Evolutionary conservation across 1,140 invertebrate genomes (phyloP), one percentile per base, ranked within the genome.

Genomic region (Ladona fulva): DNA sequence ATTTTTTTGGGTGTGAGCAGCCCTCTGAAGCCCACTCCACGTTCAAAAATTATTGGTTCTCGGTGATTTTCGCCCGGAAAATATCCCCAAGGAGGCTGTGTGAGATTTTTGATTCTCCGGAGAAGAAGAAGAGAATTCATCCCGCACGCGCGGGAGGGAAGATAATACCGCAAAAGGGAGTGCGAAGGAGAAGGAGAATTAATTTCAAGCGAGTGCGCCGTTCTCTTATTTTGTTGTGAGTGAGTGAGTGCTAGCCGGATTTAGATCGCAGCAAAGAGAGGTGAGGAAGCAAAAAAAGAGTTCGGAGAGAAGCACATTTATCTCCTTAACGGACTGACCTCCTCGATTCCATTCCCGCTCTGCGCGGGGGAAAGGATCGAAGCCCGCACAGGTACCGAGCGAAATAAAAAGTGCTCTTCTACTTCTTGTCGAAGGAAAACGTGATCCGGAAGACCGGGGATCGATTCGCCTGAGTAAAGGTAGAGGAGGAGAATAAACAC

Each of bases 1-100:
- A 66, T 66, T 66, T 66, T 66, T 66, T 66, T 66, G 52, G 52
- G n/a, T 66, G 52, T 66, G 52, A 66, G 52, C 52, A 66, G 52
- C 52, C 52, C n/a, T 6, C n/a, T 12, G 52, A 66, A 66, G 52
- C 52, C 14, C n/a, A 66, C 52, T 16, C 52, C 16, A 22, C 52
- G n/a, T 66, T 66, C 29, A 37, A 12, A 66, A 66, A 66, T 66
- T 19, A 6, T 66, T 66, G 52, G 14, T 66, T 66, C 52, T 66
- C n/a, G 29, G 52, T 66, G 52, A 66, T 66, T 66, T 22, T 66
- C 52, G 16, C 14, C n/a, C 14, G 16, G 52, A 66, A 22, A 66
- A 66, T 66, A 66, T 66, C 52, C 16, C n/a, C 52, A 22, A 66
- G 52, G 52, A 66, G 52, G 52, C 52, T 66, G 52, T 19, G 52